A percentile compares a stretch with the other conserved stretches of the same genome.
Evolutionary conservation across 2,797 vertebrate species (phyloP).

Genomic region (Sebastolobus altivelis): DNA sequence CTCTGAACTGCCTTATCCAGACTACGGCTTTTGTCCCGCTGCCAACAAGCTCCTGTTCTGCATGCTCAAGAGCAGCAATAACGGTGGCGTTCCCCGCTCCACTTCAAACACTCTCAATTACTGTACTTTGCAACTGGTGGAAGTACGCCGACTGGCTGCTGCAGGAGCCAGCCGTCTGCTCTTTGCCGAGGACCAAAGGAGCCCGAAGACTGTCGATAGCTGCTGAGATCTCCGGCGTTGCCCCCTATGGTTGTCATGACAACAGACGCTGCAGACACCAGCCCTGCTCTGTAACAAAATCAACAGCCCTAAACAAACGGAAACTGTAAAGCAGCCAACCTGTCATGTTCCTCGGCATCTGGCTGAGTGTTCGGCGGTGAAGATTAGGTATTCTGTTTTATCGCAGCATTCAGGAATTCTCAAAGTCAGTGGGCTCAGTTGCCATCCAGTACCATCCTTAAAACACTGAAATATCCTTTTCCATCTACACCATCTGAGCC

Average conservation of each 20-base stretch:
- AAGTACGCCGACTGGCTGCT: neutral
- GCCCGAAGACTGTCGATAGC: slow-evolving; percentile 34
- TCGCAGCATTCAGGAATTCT: neutral
- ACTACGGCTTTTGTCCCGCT: slow-evolving; percentile 34
- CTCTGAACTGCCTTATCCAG: slow-evolving; percentile 16
- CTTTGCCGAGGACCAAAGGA: slow-evolving; percentile 20
- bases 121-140: slow-evolving; percentile 25
- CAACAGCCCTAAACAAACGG: slow-evolving; percentile 33
- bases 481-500: neutral
- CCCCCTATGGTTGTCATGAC: slow-evolving; percentile 33
- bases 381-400: slow-evolving; percentile 36
- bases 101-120: slow-evolving; percentile 49
- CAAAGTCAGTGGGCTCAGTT: slow-evolving; percentile 24
- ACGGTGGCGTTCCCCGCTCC: neutral
- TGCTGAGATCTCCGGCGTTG: slow-evolving; percentile 26
- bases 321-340: slow-evolving; percentile 27
- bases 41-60: slow-evolving; percentile 39
- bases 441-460: neutral
- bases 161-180: slow-evolving; percentile 22
- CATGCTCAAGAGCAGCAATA: slow-evolving; percentile 37
- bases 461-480: slow-evolving; percentile 8
- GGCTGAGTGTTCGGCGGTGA: slow-evolving; percentile 4
- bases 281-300: slow-evolving; percentile 24
- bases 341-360: slow-evolving; percentile 22
- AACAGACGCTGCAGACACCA: slow-evolving; percentile 41